Evolutionary conservation across 2,113 vertebrate genomes (phyloP), one percentile per base, ranked within the genome.

Genomic region (Pseudonaja textilis): DNA sequence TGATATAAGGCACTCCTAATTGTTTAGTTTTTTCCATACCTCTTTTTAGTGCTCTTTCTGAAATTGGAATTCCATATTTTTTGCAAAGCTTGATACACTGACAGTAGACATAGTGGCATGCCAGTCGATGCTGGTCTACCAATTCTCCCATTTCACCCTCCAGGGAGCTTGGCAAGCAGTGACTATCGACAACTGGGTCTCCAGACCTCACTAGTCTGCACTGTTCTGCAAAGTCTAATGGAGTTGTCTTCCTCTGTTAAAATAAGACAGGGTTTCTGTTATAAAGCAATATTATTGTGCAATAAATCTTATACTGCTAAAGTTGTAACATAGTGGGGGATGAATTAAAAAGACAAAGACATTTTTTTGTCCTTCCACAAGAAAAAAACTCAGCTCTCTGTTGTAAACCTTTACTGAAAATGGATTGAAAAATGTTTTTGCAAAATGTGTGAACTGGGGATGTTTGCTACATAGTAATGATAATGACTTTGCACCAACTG

Each of bases 141-240:
- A 95, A 4, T 1, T 93, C 92, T 16, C 26, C 25, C 56, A 90
- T 81, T 52, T 97, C 96, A 1, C 95, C 95, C 0, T 0, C 1
- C 10, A 96, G 9, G 11, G 96, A 97, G 90, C 95, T 95, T 0
- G 95, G 96, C 4, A 96, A 55, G 88, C 95, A 95, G 88, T 97
- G 96, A 5, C 87, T 59, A 0, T 97, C 97, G 1, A 96, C 52
- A 5, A 23, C 29, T 16, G 42, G 55, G 5, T 92, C 93, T n/a
- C 97, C 95, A 0, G 94, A 93, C 52, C 52, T 93, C 89, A 96
- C 95, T 34, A 95, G 45, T 47, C 93, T 93, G 81, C 96, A 96
- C 9, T 4, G 61, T 91, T 97, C 97, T 0, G 85, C 2, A 56
- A 94, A 97, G 3, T 94, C 23, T 88, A 96, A 91, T 87, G 95